A percentile compares a stretch with the other conserved stretches of the same genome.
Conservation (phyloP, 64 coral and sea anemone genomes). For the Montipora sp. region DNA sequence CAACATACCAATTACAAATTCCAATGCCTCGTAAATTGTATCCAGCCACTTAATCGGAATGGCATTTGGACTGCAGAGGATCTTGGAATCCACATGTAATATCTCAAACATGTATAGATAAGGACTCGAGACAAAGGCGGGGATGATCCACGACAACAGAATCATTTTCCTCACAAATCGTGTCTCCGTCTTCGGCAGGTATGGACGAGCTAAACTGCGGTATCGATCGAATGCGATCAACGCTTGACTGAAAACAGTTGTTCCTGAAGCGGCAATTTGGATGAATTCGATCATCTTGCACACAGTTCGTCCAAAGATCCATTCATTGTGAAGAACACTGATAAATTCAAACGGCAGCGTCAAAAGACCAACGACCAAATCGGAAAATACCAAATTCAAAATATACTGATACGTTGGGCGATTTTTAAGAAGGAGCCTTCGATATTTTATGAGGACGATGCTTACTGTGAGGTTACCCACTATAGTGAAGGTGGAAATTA, state of each 20-base stretch:
- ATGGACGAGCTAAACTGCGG: too few relatives aligned
- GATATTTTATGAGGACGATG: neutral
- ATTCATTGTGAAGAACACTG: constrained; percentile 16
- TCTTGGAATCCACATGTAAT: neutral
- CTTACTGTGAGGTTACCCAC: constrained; percentile 26
- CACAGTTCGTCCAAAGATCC: constrained; percentile 2
- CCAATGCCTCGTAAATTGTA: constrained; percentile 25
- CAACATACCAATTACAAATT: neutral
- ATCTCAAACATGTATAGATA: constrained; percentile 43
- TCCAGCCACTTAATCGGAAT: constrained; percentile 49
- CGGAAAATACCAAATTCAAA: constrained; percentile 40
- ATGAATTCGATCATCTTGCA: constrained; percentile 55
- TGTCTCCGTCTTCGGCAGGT: constrained; percentile 16
- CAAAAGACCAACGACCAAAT: constrained; percentile 13
- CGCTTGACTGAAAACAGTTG: constrained; percentile 34
- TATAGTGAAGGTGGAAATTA: neutral
- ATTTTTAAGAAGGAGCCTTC: constrained; percentile 8
- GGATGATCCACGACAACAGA: constrained; percentile 21
- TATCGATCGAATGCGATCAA: too few relatives aligned
- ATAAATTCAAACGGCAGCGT: constrained; percentile 48
- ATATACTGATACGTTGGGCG: constrained; percentile 54
- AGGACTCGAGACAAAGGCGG: constrained; percentile 6
- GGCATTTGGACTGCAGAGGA: neutral
- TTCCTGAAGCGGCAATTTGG: constrained; percentile 41
- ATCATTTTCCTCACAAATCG: constrained; percentile 15